Conservation (phyloP, 2,888 invertebrate species). For the Uropetala carovei region DNA sequence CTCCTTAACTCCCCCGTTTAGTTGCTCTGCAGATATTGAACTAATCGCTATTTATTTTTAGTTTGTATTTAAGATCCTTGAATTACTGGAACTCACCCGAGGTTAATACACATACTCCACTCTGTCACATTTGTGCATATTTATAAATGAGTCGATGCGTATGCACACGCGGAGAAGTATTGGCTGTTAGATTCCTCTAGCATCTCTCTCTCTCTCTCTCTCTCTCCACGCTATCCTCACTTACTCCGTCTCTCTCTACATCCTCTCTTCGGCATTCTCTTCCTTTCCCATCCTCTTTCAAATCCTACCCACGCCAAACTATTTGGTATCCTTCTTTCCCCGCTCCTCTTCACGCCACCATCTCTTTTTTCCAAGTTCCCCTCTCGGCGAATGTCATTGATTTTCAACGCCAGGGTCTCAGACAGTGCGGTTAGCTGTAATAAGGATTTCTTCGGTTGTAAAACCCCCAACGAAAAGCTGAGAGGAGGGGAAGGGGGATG, state of each 20-base stretch:
- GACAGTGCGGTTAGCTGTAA: neutral
- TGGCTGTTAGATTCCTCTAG: neutral
- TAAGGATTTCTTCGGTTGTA: neutral
- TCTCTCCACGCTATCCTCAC: neutral
- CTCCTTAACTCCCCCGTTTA: no score
- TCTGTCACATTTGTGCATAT: neutral
- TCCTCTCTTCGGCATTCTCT: neutral
- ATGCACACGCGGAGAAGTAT: neutral
- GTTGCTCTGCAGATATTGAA: no score
- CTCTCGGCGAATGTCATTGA: neutral
- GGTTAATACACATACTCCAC: no score
- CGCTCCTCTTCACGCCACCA: neutral
- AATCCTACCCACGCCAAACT: neutral
- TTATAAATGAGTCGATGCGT: neutral
- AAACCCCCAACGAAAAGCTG: neutral
- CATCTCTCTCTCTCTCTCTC: neutral
- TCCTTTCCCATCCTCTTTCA: neutral
- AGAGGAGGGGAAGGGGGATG: neutral
- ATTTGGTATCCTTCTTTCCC: neutral
- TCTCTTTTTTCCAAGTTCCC: neutral
- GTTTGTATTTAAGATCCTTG: no score
- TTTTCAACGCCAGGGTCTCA: neutral
- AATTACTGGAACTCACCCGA: no score
- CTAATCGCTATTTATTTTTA: no score
- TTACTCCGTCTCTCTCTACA: neutral